These are phyloP conservation scores for Prietella phreatophila DNA, from an alignment of 2,113 vertebrate genomes.

Conservation along the genomic window DNA sequence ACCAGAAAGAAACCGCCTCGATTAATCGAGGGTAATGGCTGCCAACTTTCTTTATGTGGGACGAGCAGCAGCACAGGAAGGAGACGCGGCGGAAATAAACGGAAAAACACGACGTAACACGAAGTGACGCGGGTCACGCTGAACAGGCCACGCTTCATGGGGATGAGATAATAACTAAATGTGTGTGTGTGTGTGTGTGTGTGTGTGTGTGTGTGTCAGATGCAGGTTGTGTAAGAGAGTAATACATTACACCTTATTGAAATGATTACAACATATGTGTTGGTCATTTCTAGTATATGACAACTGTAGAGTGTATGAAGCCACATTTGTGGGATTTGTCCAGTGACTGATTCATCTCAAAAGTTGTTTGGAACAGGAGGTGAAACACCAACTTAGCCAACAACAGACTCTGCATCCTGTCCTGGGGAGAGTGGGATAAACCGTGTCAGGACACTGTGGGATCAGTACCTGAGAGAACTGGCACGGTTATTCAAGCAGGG, in stretches of 20 bases:
- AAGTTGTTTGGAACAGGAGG: not conserved
- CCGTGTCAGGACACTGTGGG: not conserved
- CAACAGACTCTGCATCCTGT: not conserved
- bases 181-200: not conserved
- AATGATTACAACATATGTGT: not conserved
- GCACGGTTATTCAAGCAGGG: not conserved
- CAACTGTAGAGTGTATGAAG: not conserved
- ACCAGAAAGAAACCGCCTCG: not conserved
- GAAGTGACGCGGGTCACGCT: conserved; percentile 53
- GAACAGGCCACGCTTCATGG: not conserved
- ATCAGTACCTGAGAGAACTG: not conserved
- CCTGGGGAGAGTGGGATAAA: not conserved
- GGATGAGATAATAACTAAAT: not conserved
- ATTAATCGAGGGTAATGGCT: conserved; percentile 16
- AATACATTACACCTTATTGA: not conserved
- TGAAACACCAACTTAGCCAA: not conserved
- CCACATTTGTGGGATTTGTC: not conserved
- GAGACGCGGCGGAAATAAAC: conserved; percentile 65
- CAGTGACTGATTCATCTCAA: not conserved
- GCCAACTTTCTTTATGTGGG: conserved; percentile 54
- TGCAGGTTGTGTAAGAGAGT: not conserved
- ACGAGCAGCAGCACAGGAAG: conserved; percentile 53
- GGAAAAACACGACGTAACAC: conserved; percentile 62
- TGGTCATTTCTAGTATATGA: not conserved
- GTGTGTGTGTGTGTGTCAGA: not conserved